Base-by-base conservation (phyloP, 2,113 vertebrate species). In the Sceloporus undulatus region DNA sequence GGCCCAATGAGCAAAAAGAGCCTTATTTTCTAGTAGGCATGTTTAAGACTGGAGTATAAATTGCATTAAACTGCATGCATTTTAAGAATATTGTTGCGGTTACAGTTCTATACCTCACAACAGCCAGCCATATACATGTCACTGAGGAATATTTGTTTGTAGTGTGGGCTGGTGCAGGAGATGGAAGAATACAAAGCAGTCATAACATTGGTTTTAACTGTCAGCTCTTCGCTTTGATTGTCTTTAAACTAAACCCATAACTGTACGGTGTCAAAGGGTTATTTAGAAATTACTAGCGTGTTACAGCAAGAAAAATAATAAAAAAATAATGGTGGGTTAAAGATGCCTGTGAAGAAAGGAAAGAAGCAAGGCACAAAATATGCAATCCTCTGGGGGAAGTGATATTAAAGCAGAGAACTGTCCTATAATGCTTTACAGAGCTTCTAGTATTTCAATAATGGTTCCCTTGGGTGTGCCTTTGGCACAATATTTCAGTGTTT, bases 361-460 rank as follows among this genome's bases (percentile, higher is more conserved):
- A 78, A 89, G 59, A 13, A 8, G 77, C 62, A 38, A 87, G 86
- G 52, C 79, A 23, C 75, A 84, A 70, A 77, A 4, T 56, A 87
- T n/a, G 18, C 38, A 65, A 3, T 27, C 6, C 1, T 84, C 88
- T 88, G 54, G 82, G 82, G 54, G 83, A 89, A 38, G 68, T 14
- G 79, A 70, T 29, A 56, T 76, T 87, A 76, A 2, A 19, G 75
- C 2, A 71, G 18, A 88, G 1, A 83, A 89, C 71, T 77, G 40
- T 88, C 74, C 59, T 83, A 54, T 6, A 78, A 70, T 42, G 0
- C 9, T 75, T 56, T 82, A n/a, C 83, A 18, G 3, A 79, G 52
- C 2, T 16, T 21, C 16, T 27, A 54, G 13, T 42, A 88, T 54
- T 85, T 85, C 27, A 9, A 71, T 85, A 80, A 48, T 38, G 75